A percentile compares a stretch with the other conserved stretches of the same genome.
Evolutionary conservation across 2,113 vertebrate species (phyloP).

Genomic region (Edolisoma coerulescens): DNA sequence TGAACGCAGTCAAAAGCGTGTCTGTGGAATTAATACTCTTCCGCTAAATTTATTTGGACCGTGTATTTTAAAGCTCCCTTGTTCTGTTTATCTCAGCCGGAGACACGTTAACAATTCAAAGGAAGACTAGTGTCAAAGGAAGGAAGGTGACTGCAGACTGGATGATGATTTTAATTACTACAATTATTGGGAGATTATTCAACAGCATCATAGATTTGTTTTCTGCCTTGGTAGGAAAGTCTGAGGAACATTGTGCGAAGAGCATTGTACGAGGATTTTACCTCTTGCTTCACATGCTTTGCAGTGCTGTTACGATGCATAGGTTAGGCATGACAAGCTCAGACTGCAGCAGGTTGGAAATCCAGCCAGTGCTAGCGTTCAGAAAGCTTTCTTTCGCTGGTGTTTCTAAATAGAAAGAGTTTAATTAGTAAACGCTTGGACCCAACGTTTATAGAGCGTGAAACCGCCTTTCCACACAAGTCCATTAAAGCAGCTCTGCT

Average conservation of each 20-base stretch:
- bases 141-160: slow-evolving; percentile 76
- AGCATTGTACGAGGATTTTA: neutral
- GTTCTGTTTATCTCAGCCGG: slow-evolving; percentile 63
- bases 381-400: neutral
- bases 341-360: neutral
- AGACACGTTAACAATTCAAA: slow-evolving; percentile 68
- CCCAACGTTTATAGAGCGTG: neutral
- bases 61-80: slow-evolving; percentile 28
- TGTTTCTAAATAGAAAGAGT: slow-evolving; percentile 2
- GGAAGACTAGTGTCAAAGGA: slow-evolving; percentile 72
- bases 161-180: slow-evolving; percentile 82
- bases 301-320: neutral
- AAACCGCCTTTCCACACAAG: neutral
- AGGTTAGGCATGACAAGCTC: neutral
- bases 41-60: slow-evolving; percentile 24
- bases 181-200: slow-evolving; percentile 80
- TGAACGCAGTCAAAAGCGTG: neutral
- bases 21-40: slow-evolving; percentile 15
- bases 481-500: neutral
- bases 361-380: neutral
- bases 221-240: slow-evolving; percentile 60
- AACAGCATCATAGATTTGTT: slow-evolving; percentile 70
- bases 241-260: slow-evolving; percentile 7
- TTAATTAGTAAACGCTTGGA: slow-evolving; percentile 27
- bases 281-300: neutral